Percentiles rank a stretch among this genome's conserved stretches.
Conservation (phyloP, 2,888 invertebrate species). For the Drosophila birchii region DNA sequence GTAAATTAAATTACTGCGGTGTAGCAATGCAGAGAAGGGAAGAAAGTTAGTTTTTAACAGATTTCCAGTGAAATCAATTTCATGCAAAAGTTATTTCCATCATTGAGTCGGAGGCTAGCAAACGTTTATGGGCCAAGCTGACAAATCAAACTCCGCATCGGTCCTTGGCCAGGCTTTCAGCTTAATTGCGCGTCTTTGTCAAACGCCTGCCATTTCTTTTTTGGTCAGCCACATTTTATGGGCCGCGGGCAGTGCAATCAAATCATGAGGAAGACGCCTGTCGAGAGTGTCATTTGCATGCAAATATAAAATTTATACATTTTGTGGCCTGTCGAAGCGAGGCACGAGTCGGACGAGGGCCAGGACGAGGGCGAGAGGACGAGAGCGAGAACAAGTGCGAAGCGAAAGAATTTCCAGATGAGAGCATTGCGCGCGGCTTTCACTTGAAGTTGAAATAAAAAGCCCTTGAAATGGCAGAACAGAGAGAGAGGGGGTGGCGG, state of each 20-base stretch:
- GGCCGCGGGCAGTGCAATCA: slow-evolving; percentile 43
- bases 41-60: slow-evolving; percentile 18
- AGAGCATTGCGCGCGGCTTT: slow-evolving; percentile 36
- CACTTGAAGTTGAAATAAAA: slow-evolving; percentile 50
- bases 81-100: slow-evolving; percentile 20
- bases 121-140: slow-evolving; percentile 14
- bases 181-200: slow-evolving; percentile 44
- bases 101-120: background rate
- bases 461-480: slow-evolving; percentile 53
- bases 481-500: background rate
- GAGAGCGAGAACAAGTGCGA: background rate
- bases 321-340: slow-evolving; percentile 36
- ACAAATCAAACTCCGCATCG: slow-evolving; percentile 24
- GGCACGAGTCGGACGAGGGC: background rate
- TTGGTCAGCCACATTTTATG: slow-evolving; percentile 29
- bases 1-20: slow-evolving; percentile 44
- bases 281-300: slow-evolving; percentile 46
- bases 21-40: background rate
- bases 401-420: slow-evolving; percentile 44
- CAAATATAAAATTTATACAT: slow-evolving; percentile 45
- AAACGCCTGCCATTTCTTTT: slow-evolving; percentile 15
- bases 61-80: slow-evolving; percentile 35
- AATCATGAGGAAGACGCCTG: slow-evolving; percentile 42
- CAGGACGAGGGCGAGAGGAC: background rate
- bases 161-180: slow-evolving; percentile 40